Conservation (phyloP, 1,140 invertebrate species). For the Zaprionus gabonicus region DNA sequence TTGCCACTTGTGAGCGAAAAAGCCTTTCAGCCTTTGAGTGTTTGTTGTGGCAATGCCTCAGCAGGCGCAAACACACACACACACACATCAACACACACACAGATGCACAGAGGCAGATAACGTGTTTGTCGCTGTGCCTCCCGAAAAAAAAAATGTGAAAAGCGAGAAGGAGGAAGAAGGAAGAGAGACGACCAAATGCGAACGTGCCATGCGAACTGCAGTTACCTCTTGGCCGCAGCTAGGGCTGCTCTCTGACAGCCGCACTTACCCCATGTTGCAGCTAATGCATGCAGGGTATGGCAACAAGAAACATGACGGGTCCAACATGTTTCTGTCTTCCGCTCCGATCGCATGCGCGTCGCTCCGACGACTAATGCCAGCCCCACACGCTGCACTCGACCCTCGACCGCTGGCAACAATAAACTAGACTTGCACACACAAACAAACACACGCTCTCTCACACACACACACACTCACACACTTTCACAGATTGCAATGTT, state of each 20-base stretch:
- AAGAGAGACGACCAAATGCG: no score
- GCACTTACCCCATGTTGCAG: not conserved
- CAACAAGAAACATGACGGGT: conserved; percentile 43
- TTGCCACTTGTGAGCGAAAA: conserved; percentile 79
- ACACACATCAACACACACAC: conserved; percentile 5
- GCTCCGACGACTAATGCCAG: conserved; percentile 39
- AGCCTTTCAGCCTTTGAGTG: conserved; percentile 72
- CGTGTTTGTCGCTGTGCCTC: conserved; percentile 17
- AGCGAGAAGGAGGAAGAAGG: not conserved
- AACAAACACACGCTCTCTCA: conserved; percentile 9
- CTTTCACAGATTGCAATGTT: conserved; percentile 32
- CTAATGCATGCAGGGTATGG: conserved; percentile 26
- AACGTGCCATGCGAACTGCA: not conserved
- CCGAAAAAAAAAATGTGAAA: not conserved
- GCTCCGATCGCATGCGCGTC: conserved; percentile 43
- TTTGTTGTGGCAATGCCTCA: conserved; percentile 70
- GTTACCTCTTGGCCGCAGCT: not conserved
- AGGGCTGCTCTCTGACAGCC: not conserved
- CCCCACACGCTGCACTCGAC: conserved; percentile 40
- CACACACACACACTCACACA: conserved; percentile 1
- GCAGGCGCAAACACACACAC: conserved; percentile 26
- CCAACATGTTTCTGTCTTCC: conserved; percentile 48
- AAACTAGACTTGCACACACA: conserved; percentile 37
- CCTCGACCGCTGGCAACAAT: conserved; percentile 34
- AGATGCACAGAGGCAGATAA: not conserved